Evolutionary conservation across 2,888 invertebrate species (phyloP), one percentile per base, ranked within the genome.

Genomic region (Spodoptera exigua): DNA sequence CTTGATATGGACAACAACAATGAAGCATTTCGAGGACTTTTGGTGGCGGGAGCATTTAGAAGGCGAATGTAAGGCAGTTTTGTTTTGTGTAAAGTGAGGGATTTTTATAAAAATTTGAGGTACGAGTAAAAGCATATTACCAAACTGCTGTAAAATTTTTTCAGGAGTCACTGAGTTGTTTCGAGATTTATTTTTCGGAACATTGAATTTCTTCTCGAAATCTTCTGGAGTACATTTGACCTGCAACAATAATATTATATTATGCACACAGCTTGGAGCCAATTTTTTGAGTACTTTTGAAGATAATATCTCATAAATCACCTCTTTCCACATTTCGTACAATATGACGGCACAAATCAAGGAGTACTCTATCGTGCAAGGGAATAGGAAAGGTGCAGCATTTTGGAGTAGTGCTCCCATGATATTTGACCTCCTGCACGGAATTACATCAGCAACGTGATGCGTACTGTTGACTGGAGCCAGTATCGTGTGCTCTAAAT

Each of bases 321-420:
- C 96, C 87, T 97, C 97, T 90, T 97, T 97, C 98, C 98, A 98
- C 96, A 98, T 98, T 88, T 98, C 97, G 84, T 97, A 98, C 56
- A 98, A 91, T 70, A 98, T 96, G 32, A 98, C 98, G 18, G 98
- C 98, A 82, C 98, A 98, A 68, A 98, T 98, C 49, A 98, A 95
- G 39, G 98, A 98, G 91, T 98, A 98, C 89, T 98, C 98, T 78
- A 98, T 98, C 46, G 96, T 96, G 85, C 98, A 98, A 0, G 98
- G 98, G 84, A 98, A 98, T 58, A 98, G 95, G 85, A 98, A 98
- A 0, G 98, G 97, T 0, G 95, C 95, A 3, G 95, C 93, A 78
- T 96, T 96, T 80, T 96, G 96, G 3, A 96, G 95, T 49, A 96
- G 82, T n/a, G 95, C 92, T 2, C 96, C 96, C 96, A 96, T 96